Evolutionary conservation across 1,140 invertebrate genomes (phyloP), one percentile per base, ranked within the genome.

Genomic region (Zaprionus capensis): DNA sequence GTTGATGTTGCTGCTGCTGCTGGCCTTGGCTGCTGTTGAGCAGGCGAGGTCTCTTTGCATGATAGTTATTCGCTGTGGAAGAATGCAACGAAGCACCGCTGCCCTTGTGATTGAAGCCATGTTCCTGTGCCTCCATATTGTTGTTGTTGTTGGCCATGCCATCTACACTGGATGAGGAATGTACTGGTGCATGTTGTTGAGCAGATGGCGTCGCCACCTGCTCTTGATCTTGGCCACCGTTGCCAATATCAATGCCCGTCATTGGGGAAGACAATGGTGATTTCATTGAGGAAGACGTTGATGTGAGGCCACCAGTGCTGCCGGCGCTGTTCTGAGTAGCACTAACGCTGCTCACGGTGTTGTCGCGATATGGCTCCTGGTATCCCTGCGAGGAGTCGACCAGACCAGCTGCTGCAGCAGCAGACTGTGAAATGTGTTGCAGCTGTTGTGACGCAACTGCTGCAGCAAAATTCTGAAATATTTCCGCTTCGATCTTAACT

Each of bases 201-300:
- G 66, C 68, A 5, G 78, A 68, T 58, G 76, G 41, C 9, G 73
- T 46, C 2, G 81, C 41, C 2, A 77, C 46, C 11, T 82, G 82
- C 11, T 80, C 76, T 34, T 34, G 31, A 31, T 81, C 59, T 36
- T 59, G 55, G 41, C n/a, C 53, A 7, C 31, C 31, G 2, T 34
- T 34, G 6, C 5, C 41, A 58, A n/a, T 34, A 2, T 64, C 57
- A 24, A 84, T 71, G 38, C 65, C 71, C 15, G 76, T 59, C 74
- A 84, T 31, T 4, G 92, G 91, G n/a, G 92, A 92, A 5, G 88
- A 92, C 56, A 92, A 59, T 7, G 88, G 90, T 5, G 92, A 93
- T 71, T 92, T 91, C 77, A 93, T 82, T 22, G 92, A 92, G 15
- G 92, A 93, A 9, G 92, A 92, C 14, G 92, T 91, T 4, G 92